A percentile compares a stretch with the other conserved stretches of the same genome.
Evolutionary conservation across 2,888 invertebrate genomes (phyloP).

Genomic region (Pseudolycoriella hygida): DNA sequence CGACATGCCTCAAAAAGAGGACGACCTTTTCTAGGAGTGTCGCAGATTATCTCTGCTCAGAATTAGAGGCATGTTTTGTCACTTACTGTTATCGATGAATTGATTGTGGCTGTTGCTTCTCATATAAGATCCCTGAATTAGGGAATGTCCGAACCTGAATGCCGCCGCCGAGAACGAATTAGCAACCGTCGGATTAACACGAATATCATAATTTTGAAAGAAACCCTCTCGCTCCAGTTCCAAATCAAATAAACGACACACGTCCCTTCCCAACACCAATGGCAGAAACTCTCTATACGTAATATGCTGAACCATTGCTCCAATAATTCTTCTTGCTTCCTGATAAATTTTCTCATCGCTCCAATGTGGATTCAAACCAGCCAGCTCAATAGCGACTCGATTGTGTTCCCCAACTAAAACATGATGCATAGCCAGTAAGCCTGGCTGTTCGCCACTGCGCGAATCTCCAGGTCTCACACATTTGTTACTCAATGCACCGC

Average conservation of each 20-base stretch:
- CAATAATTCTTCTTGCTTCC: slow-evolving; percentile 65
- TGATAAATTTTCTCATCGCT: slow-evolving; percentile 74
- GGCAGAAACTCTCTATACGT: slow-evolving; percentile 72
- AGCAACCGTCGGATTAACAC: slow-evolving; percentile 53
- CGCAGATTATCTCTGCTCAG: too few relatives aligned
- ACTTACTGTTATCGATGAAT: slow-evolving; percentile 49
- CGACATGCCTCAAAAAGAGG: too few relatives aligned
- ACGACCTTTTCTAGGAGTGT: too few relatives aligned
- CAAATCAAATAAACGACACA: slow-evolving; percentile 57
- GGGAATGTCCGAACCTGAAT: slow-evolving; percentile 71
- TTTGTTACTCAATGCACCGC: slow-evolving; percentile 51
- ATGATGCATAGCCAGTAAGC: slow-evolving; percentile 26
- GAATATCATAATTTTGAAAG: slow-evolving; percentile 49
- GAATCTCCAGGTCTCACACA: slow-evolving; percentile 68
- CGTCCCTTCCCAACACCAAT: slow-evolving; percentile 56
- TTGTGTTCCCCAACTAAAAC: slow-evolving; percentile 32
- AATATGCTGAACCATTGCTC: slow-evolving; percentile 67
- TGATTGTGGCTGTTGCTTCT: slow-evolving; percentile 52
- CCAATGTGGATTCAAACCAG: slow-evolving; percentile 67
- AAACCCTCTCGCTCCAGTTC: slow-evolving; percentile 48
- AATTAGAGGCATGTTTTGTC: too few relatives aligned
- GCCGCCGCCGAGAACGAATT: slow-evolving; percentile 70
- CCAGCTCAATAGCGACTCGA: slow-evolving; percentile 52
- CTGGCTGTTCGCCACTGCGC: slow-evolving; percentile 66
- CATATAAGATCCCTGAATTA: slow-evolving; percentile 63